Conservation (phyloP, 2,888 invertebrate genomes). For the Cybosia mesomella region DNA sequence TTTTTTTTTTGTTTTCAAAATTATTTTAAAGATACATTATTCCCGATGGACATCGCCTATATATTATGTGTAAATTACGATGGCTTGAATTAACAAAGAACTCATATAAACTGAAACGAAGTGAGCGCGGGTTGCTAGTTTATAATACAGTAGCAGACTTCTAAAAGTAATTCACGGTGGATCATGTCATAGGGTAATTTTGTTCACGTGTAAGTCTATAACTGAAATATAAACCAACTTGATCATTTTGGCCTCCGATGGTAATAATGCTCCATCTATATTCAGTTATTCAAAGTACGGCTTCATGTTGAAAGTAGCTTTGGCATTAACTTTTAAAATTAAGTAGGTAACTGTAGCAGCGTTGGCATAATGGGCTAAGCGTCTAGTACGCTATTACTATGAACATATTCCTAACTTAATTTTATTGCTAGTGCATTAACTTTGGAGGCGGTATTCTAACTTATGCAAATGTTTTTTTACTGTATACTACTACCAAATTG, state of each 20-base stretch:
- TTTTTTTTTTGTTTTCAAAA: too few relatives aligned
- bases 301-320: constrained; percentile 1
- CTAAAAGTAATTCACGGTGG: too few relatives aligned
- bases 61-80: too few relatives aligned
- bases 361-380: neutral
- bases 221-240: neutral
- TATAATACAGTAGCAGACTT: too few relatives aligned
- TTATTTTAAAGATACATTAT: too few relatives aligned
- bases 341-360: neutral
- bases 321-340: neutral
- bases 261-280: neutral
- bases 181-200: neutral
- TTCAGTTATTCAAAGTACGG: constrained; percentile 4
- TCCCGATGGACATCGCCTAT: too few relatives aligned
- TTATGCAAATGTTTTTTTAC: neutral
- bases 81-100: too few relatives aligned
- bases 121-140: too few relatives aligned
- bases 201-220: neutral
- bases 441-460: neutral
- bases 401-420: neutral
- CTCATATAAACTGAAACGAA: too few relatives aligned
- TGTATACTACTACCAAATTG: too few relatives aligned
- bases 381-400: neutral
- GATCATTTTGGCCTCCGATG: neutral
- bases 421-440: neutral